Evolutionary conservation across 2,113 vertebrate species (phyloP), one percentile per base, ranked within the genome.

Genomic region (Progne subis): DNA sequence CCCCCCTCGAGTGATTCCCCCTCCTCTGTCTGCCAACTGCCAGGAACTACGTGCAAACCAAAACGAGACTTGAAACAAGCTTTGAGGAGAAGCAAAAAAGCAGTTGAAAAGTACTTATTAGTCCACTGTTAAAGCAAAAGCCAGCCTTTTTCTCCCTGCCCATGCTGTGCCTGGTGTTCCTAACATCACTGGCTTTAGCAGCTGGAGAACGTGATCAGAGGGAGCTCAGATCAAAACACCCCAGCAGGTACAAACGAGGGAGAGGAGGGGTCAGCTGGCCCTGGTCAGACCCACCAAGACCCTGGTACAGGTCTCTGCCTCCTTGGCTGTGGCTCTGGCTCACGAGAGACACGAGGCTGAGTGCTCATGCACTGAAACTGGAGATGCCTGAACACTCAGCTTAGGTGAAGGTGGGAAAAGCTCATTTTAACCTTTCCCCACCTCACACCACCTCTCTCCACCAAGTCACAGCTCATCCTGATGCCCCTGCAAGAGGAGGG

Each of bases 281-380:
- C n/a, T 53, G 31, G 23, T 26, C 50, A 83, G 18, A 49, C 41
- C 24, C 61, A 53, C 24, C n/a, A 41, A 46, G 47, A 61, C 41
- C 13, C 49, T 0, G 1, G 55, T 15, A 49, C 28, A 44, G 17
- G 19, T 37, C 61, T 79, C 39, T 77, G 56, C 41, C 61, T 61
- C 13, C 65, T 18, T 3, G 2, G 31, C 31, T 7, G 4, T 39
- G 39, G 31, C 39, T 63, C 52, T 4, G 3, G 55, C 46, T 69
- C 86, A 5, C 11, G 26, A 69, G 18, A 65, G 34, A 55, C 32
- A n/a, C 0, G 1, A 88, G 71, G 4, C 26, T 0, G 0, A 43
- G 61, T 4, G 34, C 44, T 50, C 31, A 0, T 3, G 34, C 6
- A 1, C 43, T 29, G 37, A 63, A 76, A n/a, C 50, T 47, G 65